Evolutionary conservation across 2,797 vertebrate genomes (phyloP), one percentile per base, ranked within the genome.

Genomic region (Lophius americanus): DNA sequence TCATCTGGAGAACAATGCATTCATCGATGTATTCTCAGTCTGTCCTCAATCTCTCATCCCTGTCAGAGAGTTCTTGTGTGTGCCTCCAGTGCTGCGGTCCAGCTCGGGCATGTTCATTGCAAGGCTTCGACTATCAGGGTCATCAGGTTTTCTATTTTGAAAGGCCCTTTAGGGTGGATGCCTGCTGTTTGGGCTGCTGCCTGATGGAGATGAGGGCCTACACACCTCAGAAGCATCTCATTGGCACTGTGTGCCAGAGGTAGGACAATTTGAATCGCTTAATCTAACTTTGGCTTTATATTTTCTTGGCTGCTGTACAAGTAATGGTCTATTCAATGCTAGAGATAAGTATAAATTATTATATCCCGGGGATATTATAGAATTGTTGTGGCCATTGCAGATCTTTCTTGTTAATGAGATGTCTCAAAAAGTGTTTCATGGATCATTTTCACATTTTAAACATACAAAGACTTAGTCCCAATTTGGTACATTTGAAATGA

Each of bases 41-140:
- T 46, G 43, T 69, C 33, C 6, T 44, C 51, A 0, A 36, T 49
- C 39, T 65, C 14, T 70, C 35, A 44, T 46, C 66, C 65, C 57
- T 73, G n/a, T 54, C 71, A 95, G 95, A 95, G 78, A 94, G 88
- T 60, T 93, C 92, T 0, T 93, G 93, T 51, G 36, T 93, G 68
- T 93, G 86, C 71, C 90, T 94, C 73, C 94, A 95, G 64, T 92
- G 93, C 54, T 93, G 91, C 0, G 89, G 94, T 50, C 93, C 94
- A 42, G 92, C 90, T 66, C 92, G 92, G 9, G 71, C 93, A 75
- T 95, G 89, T 67, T 87, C 82, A 3, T 0, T 92, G 64, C 77
- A 57, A 64, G 90, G 94, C 37, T 92, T 81, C 13, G 89, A 94
- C 81, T 64, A 69, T 10, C 88, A 90, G n/a, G 89, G 87, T 10